Conservation (phyloP, 2,888 invertebrate genomes). For the Himalopsyche japonica region DNA sequence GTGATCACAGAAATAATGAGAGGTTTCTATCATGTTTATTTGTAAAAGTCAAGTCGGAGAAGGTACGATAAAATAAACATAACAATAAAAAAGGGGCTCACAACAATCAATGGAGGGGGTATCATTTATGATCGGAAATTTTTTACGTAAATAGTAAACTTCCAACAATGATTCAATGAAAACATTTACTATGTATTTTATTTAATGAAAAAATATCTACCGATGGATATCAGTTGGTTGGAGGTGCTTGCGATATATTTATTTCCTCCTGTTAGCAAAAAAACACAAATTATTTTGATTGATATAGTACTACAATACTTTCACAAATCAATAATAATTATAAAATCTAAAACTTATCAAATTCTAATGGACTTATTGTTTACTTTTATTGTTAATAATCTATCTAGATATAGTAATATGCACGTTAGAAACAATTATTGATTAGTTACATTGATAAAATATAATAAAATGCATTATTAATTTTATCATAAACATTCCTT, state of each 20-base stretch:
- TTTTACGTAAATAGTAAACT: neutral
- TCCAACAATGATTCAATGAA: neutral
- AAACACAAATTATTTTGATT: slow-evolving; percentile 14
- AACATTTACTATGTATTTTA: neutral
- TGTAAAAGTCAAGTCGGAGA: neutral
- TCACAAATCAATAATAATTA: neutral
- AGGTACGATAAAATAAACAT: neutral
- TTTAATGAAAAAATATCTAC: slow-evolving; percentile 33
- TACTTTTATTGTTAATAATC: neutral
- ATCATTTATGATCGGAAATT: neutral
- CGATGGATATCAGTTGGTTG: slow-evolving; percentile 33
- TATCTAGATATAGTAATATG: neutral
- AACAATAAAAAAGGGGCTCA: neutral
- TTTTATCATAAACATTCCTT: neutral
- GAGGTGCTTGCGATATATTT: slow-evolving; percentile 35
- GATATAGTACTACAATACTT: neutral
- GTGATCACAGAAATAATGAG: neutral
- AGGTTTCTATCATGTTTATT: neutral
- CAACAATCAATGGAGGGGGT: neutral
- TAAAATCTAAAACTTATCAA: neutral
- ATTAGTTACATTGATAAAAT: neutral
- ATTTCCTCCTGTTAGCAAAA: slow-evolving; percentile 39
- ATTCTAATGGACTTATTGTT: neutral
- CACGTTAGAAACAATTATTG: neutral
- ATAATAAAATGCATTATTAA: neutral